Evolutionary conservation across 1,140 invertebrate species (phyloP), one percentile per base, ranked within the genome.

Genomic region (Drosophila arawakana): DNA sequence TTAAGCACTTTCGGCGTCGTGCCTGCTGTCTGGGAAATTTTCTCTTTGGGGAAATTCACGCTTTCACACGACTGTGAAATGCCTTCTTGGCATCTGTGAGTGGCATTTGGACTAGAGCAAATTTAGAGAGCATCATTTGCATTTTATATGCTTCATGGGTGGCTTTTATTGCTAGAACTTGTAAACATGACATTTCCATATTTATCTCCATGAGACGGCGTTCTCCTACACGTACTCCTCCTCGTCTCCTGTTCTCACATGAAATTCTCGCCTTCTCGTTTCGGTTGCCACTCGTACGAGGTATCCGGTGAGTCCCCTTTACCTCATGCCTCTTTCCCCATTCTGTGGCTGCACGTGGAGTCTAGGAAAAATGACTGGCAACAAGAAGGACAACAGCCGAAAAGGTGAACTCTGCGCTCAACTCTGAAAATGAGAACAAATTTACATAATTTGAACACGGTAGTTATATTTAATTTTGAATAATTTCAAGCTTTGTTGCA

Each of bases 111-210:
- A 60, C 25, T 47, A 55, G 47, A 43, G 49, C 13, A 67, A 71
- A 50, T 63, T 71, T 46, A n/a, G 59, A 72, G 57, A 43, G 44
- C 65, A 71, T 46, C 65, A 72, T 76, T 72, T 71, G 67, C 73
- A 68, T 72, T 69, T 76, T 57, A 63, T 65, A 57, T 49, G 73
- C 69, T 65, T 71, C 55, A 35, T 69, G 76, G 78, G 65, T 75
- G 72, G 65, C 79, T 76, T 80, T 81, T 81, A 80, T 77, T 73
- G 63, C 69, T 74, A 66, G 74, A 77, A 73, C 79, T 77, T 81
- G 80, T 81, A 78, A 81, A 81, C 78, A 81, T 81, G 70, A 81
- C 65, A 78, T 81, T 74, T 81, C 75, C 74, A 81, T 81, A 81
- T 81, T 81, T 81, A 78, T 81, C 66, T 78, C 52, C 66, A 77